These are phyloP conservation scores for Oryzias sinensis DNA, from an alignment of 2,797 vertebrate genomes.

Conservation along the genomic window DNA sequence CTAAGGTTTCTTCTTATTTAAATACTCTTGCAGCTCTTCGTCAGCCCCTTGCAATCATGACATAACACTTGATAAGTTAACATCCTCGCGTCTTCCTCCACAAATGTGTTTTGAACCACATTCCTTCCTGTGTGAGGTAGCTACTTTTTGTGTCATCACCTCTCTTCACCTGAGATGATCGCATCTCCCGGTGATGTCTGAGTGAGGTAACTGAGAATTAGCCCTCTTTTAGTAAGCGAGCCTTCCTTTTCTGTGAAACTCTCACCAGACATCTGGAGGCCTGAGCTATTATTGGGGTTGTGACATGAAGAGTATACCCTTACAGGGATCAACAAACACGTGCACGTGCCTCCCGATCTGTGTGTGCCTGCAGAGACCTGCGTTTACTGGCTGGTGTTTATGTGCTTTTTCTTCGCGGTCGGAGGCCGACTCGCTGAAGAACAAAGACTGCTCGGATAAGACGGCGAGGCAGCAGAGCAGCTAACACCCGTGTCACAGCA, in stretches of 20 bases:
- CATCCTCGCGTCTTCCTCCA: constrained; percentile 26
- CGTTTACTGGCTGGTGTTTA: constrained; percentile 23
- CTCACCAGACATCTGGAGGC: constrained; percentile 57
- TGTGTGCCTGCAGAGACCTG: constrained; percentile 27
- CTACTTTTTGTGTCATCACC: constrained; percentile 31
- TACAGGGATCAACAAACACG: constrained; percentile 51
- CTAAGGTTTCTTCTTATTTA: not conserved
- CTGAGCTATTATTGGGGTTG: constrained; percentile 49
- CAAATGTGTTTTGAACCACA: constrained; percentile 49
- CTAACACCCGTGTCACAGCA: constrained; percentile 69
- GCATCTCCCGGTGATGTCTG: constrained; percentile 32
- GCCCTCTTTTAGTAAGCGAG: constrained; percentile 36
- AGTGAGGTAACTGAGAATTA: constrained; percentile 23
- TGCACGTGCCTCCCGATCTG: constrained; percentile 11
- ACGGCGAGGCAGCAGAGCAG: constrained; percentile 44
- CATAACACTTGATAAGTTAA: constrained; percentile 30
- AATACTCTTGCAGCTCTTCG: constrained; percentile 6
- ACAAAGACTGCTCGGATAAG: constrained; percentile 65
- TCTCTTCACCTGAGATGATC: constrained; percentile 35
- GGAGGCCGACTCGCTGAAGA: constrained; percentile 32
- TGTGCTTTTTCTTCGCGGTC: constrained; percentile 21
- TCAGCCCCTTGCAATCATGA: constrained; percentile 37
- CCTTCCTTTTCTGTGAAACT: constrained; percentile 44
- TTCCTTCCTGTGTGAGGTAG: constrained; percentile 57
- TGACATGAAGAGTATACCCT: constrained; percentile 64